Evolutionary conservation across 2,888 invertebrate species (phyloP).

Genomic region (Macrosiphum euphorbiae): DNA sequence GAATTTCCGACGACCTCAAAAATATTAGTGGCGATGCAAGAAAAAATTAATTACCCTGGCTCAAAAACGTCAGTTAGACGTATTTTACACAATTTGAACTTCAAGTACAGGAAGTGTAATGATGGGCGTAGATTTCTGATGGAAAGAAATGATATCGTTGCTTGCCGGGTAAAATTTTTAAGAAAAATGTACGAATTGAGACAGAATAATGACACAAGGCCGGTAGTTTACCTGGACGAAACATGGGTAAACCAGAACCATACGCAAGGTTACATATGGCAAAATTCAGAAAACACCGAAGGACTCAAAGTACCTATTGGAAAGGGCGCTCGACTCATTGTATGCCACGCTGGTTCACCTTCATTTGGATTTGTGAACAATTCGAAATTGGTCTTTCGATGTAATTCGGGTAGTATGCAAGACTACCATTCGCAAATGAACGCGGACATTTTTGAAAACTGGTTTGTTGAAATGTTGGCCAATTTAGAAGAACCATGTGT

Average conservation of each 20-base stretch:
- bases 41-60: constrained; percentile 27
- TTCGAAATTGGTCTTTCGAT: too few species aligned
- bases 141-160: constrained; percentile 57
- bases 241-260: constrained; percentile 18
- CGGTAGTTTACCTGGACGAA: constrained; percentile 53
- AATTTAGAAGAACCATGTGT: constrained; percentile 8
- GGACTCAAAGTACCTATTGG: too few species aligned
- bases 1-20: constrained; percentile 43
- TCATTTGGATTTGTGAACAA: too few species aligned
- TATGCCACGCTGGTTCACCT: too few species aligned
- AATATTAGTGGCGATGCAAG: constrained; percentile 25
- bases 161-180: constrained; percentile 32
- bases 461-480: too few species aligned
- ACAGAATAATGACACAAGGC: constrained; percentile 43
- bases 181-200: constrained; percentile 40
- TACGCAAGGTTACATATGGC: constrained; percentile 22
- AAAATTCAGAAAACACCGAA: constrained; percentile 28
- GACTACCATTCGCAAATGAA: too few species aligned
- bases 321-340: too few species aligned
- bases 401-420: too few species aligned
- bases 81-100: not conserved
- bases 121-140: constrained; percentile 55
- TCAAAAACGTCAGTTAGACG: not conserved
- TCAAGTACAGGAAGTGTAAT: constrained; percentile 47
- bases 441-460: too few species aligned